Evolutionary conservation across 2,797 vertebrate genomes (phyloP), one percentile per base, ranked within the genome.

Genomic region (Anabas testudineus): DNA sequence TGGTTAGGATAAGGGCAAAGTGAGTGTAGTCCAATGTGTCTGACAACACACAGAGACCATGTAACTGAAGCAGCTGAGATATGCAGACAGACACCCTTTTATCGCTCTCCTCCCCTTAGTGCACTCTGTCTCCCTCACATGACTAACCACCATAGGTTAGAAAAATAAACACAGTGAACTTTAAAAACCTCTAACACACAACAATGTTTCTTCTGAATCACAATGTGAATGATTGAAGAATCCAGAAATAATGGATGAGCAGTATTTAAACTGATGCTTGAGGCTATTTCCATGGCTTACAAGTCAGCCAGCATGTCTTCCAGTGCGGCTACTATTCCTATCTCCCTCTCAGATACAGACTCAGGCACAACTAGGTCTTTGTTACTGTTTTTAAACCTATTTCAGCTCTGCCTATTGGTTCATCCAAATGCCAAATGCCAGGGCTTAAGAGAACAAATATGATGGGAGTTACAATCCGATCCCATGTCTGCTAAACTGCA

Each of bases 391-490:
- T 79, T 76, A 76, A 85, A 87, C 56, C 78, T 47, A 8, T 65
- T 63, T 30, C 53, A 54, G 36, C 36, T 60, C 30, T 7, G 73
- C 64, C 62, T 48, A 47, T 78, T 83, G 62, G 74, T 87, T 77
- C 70, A 80, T 76, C 69, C 55, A 71, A 80, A 78, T 60, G 65
- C 75, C 67, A 66, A 84, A 81, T 74, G 70, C 75, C 65, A 43
- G 26, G 46, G 79, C 34, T 85, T 81, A 84, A 74, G 67, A 82
- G 80, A 72, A 78, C 76, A 79, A 78, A 88, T 78, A 85, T 66
- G 81, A 88, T 57, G 64, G 67, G 74, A 72, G 78, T 71, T 80
- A 67, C 19, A 5, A 26, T 55, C 64, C 84, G 83, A 80, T 84
- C 75, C 74, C 48, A 18, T 18, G 65, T 37, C 59, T 74, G 67